Conservation (phyloP, 30 jellyfish, hydroid and myxozoan genomes). For the Turritopsis dohrnii region DNA sequence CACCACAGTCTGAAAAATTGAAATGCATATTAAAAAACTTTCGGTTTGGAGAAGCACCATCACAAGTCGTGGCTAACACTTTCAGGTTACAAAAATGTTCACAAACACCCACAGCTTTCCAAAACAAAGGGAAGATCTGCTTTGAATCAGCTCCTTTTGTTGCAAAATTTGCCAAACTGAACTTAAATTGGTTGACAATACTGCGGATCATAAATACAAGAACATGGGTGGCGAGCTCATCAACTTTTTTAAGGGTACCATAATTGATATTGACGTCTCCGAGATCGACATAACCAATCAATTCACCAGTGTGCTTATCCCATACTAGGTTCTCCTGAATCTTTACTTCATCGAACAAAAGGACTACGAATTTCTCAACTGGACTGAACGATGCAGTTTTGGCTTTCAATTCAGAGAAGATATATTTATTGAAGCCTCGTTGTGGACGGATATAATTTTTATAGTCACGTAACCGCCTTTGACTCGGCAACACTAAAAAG, state of each 20-base stretch:
- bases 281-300: conserved; percentile 56
- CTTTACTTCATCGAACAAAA: conserved; percentile 57
- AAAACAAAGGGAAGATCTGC: conserved; percentile 44
- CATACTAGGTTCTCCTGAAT: conserved; percentile 51
- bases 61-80: conserved; percentile 37
- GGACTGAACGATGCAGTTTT: conserved; percentile 16
- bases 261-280: conserved; percentile 44
- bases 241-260: conserved; percentile 36
- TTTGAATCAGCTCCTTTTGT: conserved; percentile 34
- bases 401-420: conserved; percentile 34
- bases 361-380: conserved; percentile 14
- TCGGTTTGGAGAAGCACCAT: conserved; percentile 62
- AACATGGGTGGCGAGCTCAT: conserved; percentile 42
- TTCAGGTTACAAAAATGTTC: conserved; percentile 13
- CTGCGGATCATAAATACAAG: conserved; percentile 48
- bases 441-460: conserved; percentile 49
- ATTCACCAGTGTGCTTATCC: conserved; percentile 63
- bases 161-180: conserved; percentile 50
- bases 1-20: neutral
- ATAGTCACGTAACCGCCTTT: conserved; percentile 49
- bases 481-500: conserved; percentile 40
- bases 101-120: conserved; percentile 45
- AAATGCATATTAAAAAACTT: conserved; percentile 21
- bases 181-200: conserved; percentile 36
- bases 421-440: conserved; percentile 50